Percentiles rank a stretch among this genome's conserved stretches.
These are phyloP conservation scores for Ictidomys tridecemlineatus DNA, from an alignment of 2,113 vertebrate genomes.

Conservation along the genomic window DNA sequence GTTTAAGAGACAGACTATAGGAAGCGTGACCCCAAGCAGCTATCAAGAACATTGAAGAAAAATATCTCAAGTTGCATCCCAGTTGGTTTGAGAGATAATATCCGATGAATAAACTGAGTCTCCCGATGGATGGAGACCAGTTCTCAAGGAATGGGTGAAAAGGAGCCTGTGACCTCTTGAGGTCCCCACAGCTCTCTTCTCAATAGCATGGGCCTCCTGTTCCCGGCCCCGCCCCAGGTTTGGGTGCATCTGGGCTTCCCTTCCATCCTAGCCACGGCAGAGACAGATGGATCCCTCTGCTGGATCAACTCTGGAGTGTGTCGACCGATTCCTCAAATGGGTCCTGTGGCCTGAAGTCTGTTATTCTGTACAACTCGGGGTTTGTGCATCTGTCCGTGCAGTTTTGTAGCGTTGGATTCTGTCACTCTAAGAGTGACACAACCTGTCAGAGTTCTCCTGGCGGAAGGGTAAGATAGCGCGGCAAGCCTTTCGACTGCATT, in stretches of 20 bases:
- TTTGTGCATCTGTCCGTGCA: background rate
- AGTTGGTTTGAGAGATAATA: background rate
- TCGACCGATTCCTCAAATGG: background rate
- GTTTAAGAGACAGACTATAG: background rate
- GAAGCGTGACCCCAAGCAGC: background rate
- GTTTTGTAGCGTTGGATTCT: background rate
- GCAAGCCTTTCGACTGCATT: background rate
- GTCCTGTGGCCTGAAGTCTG: background rate
- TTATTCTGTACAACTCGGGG: background rate
- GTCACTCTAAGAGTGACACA: background rate
- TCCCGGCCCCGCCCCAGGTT: rapidly evolving
- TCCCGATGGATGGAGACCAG: background rate
- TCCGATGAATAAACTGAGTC: background rate
- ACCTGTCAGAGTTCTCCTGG: background rate
- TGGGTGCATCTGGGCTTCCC: background rate
- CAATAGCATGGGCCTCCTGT: background rate
- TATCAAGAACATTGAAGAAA: constrained; percentile 23
- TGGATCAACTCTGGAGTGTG: constrained; percentile 15
- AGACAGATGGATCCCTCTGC: background rate
- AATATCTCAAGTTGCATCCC: background rate
- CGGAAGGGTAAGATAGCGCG: background rate
- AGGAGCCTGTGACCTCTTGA: background rate
- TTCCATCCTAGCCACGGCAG: background rate
- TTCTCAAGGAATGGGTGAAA: background rate
- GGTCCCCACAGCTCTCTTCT: background rate